Evolutionary conservation across 35 echinoderm and acorn worm genomes (phyloP).

Genomic region (Apostichopus japonicus): DNA sequence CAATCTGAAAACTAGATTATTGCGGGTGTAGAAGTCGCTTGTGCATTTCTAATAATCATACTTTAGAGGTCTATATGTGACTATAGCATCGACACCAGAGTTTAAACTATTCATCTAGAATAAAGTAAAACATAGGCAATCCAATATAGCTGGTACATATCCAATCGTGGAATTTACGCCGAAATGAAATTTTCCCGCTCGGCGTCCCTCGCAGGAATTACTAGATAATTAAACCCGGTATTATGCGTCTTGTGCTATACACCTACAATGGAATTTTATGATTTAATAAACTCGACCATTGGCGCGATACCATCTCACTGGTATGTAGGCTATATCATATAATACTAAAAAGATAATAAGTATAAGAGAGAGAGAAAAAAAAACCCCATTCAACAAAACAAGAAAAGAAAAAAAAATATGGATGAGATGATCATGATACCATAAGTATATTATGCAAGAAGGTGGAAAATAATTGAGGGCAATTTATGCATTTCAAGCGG

Average conservation of each 20-base stretch:
- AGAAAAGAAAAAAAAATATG: not conserved
- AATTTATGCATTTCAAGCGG: not conserved
- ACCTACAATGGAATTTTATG: constrained; percentile 48
- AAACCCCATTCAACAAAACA: not conserved
- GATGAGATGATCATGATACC: not conserved
- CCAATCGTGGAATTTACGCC: constrained; percentile 3
- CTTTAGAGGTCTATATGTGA: not conserved
- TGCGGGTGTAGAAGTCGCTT: too few species aligned
- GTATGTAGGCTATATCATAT: not conserved
- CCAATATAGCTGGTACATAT: not conserved
- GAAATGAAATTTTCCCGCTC: constrained; percentile 44
- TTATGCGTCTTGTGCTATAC: constrained; percentile 21
- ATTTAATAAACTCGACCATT: constrained; percentile 37
- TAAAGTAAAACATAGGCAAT: constrained; percentile 11
- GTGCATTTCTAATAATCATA: too few species aligned
- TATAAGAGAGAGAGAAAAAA: not conserved
- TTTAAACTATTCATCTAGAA: not conserved
- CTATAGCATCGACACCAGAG: not conserved
- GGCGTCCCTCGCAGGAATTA: constrained; percentile 36
- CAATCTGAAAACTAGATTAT: not conserved
- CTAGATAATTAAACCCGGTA: constrained; percentile 33
- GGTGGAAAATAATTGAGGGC: not conserved
- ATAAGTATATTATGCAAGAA: not conserved
- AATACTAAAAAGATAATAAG: too few species aligned
- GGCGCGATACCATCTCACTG: constrained; percentile 13